A percentile compares a stretch with the other conserved stretches of the same genome.
Evolutionary conservation across 2,113 vertebrate species (phyloP).

Genomic region (Podocnemis expansa): DNA sequence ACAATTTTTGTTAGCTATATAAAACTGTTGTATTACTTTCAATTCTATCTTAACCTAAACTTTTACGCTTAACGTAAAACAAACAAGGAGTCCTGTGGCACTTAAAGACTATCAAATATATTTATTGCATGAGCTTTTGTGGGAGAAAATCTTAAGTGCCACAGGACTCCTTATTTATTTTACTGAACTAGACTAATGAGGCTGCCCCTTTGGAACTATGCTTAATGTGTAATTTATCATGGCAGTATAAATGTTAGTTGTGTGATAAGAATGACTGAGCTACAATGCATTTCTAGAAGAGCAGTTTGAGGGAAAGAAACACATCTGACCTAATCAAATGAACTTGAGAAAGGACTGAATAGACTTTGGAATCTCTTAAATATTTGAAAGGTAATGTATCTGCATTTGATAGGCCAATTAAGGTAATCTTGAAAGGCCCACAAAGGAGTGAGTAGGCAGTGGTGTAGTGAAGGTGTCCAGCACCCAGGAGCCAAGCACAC

Average conservation of each 20-base stretch:
- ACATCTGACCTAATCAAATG: not conserved
- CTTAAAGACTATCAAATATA: no score
- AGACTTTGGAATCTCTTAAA: not conserved
- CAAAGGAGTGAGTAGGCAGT: not conserved
- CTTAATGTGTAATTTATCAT: not conserved
- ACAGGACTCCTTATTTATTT: no score
- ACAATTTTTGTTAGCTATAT: not conserved
- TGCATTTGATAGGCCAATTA: not conserved
- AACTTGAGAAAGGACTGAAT: not conserved
- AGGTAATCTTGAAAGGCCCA: not conserved
- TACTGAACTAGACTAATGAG: no score
- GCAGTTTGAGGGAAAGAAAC: not conserved
- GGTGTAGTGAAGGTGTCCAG: no score
- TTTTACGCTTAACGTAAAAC: no score
- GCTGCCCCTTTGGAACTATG: no score
- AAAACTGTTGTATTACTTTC: no score
- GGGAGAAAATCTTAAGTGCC: no score
- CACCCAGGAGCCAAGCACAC: no score
- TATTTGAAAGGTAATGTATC: not conserved
- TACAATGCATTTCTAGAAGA: not conserved
- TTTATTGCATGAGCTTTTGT: no score
- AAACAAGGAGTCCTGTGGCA: no score
- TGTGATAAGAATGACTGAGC: accelerated
- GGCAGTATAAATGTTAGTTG: accelerated
- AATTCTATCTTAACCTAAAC: not conserved